phyloP scores from a whole-genome alignment of 1,140 invertebrate species.

The Reticulitermes speratus region DNA sequence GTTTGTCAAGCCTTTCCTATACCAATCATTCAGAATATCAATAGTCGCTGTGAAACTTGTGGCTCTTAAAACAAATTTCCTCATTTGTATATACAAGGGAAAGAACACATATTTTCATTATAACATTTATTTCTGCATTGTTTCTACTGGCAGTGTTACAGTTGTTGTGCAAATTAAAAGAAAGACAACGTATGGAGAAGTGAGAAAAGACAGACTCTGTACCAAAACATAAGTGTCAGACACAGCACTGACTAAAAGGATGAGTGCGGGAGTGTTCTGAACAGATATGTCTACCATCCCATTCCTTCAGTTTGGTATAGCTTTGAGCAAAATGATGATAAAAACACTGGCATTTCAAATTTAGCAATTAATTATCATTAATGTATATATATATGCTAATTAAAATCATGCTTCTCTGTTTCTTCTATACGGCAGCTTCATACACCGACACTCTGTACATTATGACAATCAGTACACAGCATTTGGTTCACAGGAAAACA shows the following conservation, averaged over 20 bases:
- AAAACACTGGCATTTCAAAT: background rate
- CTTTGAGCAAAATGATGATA: background rate
- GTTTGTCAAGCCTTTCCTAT: too few species aligned
- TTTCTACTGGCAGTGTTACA: conserved; percentile 18
- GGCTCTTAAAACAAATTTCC: too few species aligned
- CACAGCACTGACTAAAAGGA: background rate
- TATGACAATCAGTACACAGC: too few species aligned
- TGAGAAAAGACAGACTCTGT: background rate
- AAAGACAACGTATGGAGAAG: background rate
- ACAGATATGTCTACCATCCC: background rate
- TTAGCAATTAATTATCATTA: background rate
- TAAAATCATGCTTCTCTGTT: background rate
- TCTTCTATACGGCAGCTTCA: background rate
- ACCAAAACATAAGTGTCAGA: background rate
- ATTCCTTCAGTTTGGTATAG: background rate
- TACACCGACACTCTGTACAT: too few species aligned
- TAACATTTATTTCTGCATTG: conserved; percentile 19
- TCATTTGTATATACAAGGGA: too few species aligned
- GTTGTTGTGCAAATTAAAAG: conserved; percentile 7
- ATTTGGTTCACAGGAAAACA: too few species aligned
- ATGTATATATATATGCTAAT: background rate
- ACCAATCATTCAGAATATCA: too few species aligned
- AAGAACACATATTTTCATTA: background rate
- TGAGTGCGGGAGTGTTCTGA: background rate
- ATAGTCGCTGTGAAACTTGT: too few species aligned